phyloP scores from a whole-genome alignment of 2,888 invertebrate species.

The Stenotaenia linearis region DNA sequence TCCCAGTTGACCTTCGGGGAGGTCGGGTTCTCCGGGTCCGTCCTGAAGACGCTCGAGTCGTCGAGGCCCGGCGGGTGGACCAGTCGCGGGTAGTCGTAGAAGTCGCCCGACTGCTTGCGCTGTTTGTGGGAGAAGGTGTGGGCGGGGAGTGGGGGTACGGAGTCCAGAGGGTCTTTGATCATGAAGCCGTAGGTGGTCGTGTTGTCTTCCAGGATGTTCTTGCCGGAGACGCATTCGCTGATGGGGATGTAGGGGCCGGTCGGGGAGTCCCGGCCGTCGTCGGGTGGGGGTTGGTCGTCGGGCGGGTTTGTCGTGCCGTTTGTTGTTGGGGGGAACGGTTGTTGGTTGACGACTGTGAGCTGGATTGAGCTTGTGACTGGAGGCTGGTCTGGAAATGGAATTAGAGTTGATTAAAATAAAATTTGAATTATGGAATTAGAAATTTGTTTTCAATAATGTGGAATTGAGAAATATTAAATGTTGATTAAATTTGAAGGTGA shows the following conservation, averaged over 20 bases:
- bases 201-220: constrained; percentile 43
- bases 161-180: not conserved
- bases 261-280: constrained; percentile 40
- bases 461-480: too few relatives aligned
- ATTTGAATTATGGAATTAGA: too few relatives aligned
- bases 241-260: constrained; percentile 87
- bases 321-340: too few relatives aligned
- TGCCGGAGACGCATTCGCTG: constrained; percentile 83
- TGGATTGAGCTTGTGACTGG: constrained; percentile 30
- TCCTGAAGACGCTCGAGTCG: constrained; percentile 14
- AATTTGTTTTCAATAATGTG: too few relatives aligned
- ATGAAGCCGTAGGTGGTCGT: not conserved
- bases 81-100: constrained; percentile 39
- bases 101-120: constrained; percentile 35
- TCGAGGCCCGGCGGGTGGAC: constrained; percentile 34
- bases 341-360: constrained; percentile 1
- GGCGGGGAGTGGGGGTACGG: constrained; percentile 38
- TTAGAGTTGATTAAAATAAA: too few relatives aligned
- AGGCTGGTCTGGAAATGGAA: constrained; percentile 49
- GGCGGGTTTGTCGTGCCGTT: not conserved
- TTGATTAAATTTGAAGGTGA: too few relatives aligned
- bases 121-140: constrained; percentile 31
- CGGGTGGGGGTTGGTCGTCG: not conserved
- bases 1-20: constrained; percentile 40
- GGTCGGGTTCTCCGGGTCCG: not conserved